Conservation (phyloP, 1,140 invertebrate species). For the Gyrodactylus bullatarudis region DNA sequence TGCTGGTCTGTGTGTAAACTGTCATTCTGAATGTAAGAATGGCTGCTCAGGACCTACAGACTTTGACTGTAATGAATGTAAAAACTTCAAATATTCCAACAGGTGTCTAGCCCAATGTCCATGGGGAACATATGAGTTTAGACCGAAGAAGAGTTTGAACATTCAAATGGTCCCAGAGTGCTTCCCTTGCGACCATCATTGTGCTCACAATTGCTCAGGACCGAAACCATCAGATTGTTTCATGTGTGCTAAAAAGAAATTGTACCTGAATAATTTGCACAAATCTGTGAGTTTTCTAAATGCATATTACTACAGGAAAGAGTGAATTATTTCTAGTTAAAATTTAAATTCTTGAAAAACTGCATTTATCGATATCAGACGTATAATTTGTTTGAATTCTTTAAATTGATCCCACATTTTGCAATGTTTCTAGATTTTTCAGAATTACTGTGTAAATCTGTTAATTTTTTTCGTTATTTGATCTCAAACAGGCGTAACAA, state of each 20-base stretch:
- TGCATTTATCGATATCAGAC: no score
- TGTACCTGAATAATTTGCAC: background rate
- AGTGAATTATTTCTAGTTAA: no score
- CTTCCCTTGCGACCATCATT: background rate
- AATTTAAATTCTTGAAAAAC: no score
- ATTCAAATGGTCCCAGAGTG: background rate
- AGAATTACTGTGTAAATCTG: no score
- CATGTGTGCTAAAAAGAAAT: background rate
- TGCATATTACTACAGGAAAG: no score
- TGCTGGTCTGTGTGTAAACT: background rate
- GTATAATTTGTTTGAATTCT: no score
- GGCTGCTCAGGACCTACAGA: background rate
- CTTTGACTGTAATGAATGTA: background rate
- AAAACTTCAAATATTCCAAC: background rate
- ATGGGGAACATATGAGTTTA: background rate
- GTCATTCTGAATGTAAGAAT: background rate
- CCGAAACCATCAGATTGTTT: background rate
- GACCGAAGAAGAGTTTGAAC: background rate
- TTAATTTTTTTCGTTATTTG: no score
- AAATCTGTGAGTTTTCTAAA: background rate
- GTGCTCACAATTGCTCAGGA: background rate
- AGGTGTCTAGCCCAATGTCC: background rate
- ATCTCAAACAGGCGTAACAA: no score
- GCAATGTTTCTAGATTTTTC: no score
- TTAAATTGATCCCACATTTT: no score